Base-by-base conservation (phyloP, 2,888 invertebrate genomes). In the Julus scanicus region DNA sequence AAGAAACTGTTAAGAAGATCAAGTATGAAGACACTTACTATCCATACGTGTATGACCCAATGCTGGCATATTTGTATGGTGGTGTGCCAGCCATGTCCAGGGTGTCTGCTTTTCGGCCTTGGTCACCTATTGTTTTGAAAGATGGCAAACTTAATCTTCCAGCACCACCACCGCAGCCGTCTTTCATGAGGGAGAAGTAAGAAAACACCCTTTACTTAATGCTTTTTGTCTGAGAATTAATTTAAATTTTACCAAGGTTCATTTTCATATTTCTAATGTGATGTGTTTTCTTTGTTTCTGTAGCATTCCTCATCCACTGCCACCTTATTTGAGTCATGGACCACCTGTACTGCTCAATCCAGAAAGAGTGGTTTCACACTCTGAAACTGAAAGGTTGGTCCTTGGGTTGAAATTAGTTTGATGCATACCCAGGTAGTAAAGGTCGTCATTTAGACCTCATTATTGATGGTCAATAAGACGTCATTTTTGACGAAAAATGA, bases 291-390 rank as follows among this genome's bases (percentile, higher is more conserved):
- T 17, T 87, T 49, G 29, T 86, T 83, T 83, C 87, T 13, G 44
- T 83, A 89, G 88, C 63, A 49, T 88, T 44, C 89, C 90, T 87
- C 90, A 90, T 57, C 90, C 90, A 57, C 90, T 91, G 39, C 94
- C 94, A 88, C 92, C 94, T 1, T 94, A 93, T 91, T 92, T 94
- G 90, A 94, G 94, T 90, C 94, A 95, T 91, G 95, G 95, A 90
- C 95, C 97, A 87, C 97, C 97, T 20, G 94, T 95, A 90, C 93
- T 97, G 89, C 96, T 97, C 91, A 95, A 97, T 92, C 97, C 97
- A 0, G 97, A 97, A 92, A 93, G 96, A 53, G 97, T 97, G 83
- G 96, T 97, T 48, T 94, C 95, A 40, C 94, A 96, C 90, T 95
- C 96, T 5, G 97, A 97, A 92, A 95, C 96, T 90, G 95, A 96